Base-by-base conservation (phyloP, 2,888 invertebrate genomes). In the Sepiola atlantica region DNA sequence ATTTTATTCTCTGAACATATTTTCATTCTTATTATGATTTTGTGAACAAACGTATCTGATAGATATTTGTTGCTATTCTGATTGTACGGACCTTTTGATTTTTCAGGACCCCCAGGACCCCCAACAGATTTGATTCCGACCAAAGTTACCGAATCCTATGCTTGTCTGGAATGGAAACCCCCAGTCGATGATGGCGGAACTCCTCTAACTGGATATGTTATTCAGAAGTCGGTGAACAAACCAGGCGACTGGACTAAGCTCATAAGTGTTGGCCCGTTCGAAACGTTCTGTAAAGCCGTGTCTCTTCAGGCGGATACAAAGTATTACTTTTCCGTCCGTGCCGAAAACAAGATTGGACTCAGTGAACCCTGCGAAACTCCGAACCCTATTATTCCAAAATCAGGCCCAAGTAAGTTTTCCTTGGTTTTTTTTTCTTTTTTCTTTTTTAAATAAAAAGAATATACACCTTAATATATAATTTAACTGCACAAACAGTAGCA, bases 311-410 rank as follows among this genome's bases (percentile, higher is more conserved):
- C 96, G 93, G 97, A 96, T 94, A 96, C 95, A 93, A 96, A 96
- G 92, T 97, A 97, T 94, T 96, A 95, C 94, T 97, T 97, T 96
- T 96, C 97, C 54, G 96, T 97, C 21, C 96, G 96, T n/a, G 97
- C 97, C 54, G 97, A 97, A 95, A 97, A 97, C 96, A 96, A 95
- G 91, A 95, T 95, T 45, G 97, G 97, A 24, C 94, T 95, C 90
- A 96, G 97, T 77, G 95, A 96, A 54, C 95, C 96, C 24, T 95
- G 96, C 92, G 96, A 96, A 95, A 96, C 96, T 28, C 96, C 96
- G 28, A 95, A 95, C 90, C 94, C 96, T 21, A 35, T 93, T 35
- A 93, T 32, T 55, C 93, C 61, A 24, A 93, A 93, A 57, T 32
- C 54, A 61, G 93, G 61, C 8, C 32, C 93, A 61, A 61, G 93